Evolutionary conservation across 2,797 vertebrate species (phyloP).

Genomic region (Spinibarbus caldwelli): DNA sequence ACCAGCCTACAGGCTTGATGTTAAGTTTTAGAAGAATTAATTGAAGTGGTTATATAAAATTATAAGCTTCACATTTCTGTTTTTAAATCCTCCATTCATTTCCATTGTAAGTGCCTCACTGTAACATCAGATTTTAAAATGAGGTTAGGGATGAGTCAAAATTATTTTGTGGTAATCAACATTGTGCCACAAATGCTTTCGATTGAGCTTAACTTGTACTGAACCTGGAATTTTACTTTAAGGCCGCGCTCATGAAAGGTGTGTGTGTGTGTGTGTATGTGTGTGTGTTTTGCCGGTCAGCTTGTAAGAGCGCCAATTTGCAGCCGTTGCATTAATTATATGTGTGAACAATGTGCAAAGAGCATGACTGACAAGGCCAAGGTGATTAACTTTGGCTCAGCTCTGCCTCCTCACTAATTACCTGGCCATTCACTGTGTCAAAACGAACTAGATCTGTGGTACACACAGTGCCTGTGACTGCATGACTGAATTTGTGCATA

Average conservation of each 20-base stretch:
- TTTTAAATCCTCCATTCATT: background rate
- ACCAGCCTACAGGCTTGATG: too few species aligned
- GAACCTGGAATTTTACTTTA: background rate
- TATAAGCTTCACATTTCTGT: background rate
- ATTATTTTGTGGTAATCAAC: slow-evolving; percentile 3
- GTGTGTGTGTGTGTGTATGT: too few species aligned
- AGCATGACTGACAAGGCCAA: slow-evolving; percentile 76
- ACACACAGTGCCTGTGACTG: slow-evolving; percentile 41
- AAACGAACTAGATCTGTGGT: slow-evolving; percentile 11
- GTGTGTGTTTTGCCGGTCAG: slow-evolving; percentile 70
- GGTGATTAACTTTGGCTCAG: slow-evolving; percentile 57
- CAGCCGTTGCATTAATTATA: slow-evolving; percentile 51
- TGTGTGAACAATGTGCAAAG: slow-evolving; percentile 66
- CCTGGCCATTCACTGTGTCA: slow-evolving; percentile 73
- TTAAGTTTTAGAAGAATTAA: background rate
- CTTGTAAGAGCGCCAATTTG: slow-evolving; percentile 56
- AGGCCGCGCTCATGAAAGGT: background rate
- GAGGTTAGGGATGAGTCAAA: background rate
- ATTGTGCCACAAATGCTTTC: slow-evolving; percentile 9
- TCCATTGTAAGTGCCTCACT: too few species aligned
- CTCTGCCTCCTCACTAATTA: slow-evolving; percentile 67
- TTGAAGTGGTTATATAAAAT: background rate
- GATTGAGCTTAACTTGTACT: slow-evolving; percentile 14
- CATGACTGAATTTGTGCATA: slow-evolving; percentile 62
- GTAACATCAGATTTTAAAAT: background rate